Evolutionary conservation across 2,888 invertebrate species (phyloP).

Genomic region (Cephus nigrinus): DNA sequence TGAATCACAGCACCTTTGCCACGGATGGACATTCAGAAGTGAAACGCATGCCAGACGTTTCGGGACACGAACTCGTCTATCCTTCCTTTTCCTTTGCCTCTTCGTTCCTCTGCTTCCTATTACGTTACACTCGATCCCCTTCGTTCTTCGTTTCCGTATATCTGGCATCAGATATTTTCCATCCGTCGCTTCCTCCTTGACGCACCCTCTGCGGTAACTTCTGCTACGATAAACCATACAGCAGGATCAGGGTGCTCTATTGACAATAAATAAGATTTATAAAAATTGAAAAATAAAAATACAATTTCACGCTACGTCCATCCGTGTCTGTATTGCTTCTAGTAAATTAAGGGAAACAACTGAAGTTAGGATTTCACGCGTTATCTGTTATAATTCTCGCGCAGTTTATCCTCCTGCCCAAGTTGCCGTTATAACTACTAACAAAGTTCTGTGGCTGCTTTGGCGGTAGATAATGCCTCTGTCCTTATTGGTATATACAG

Average conservation of each 20-base stretch:
- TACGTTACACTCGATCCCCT: not conserved
- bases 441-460: not conserved
- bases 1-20: constrained; percentile 25
- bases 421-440: not conserved
- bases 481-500: not conserved
- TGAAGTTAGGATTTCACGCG: not conserved
- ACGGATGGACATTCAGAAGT: not conserved
- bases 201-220: not conserved
- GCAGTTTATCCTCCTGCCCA: not conserved
- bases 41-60: not conserved
- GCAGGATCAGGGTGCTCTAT: not conserved
- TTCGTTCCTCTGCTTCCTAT: no score
- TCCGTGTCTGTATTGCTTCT: not conserved
- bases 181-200: not conserved
- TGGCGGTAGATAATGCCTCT: not conserved
- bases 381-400: not conserved
- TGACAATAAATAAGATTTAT: not conserved
- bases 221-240: not conserved
- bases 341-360: not conserved
- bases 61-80: not conserved
- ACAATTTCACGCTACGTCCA: not conserved
- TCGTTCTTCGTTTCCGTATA: not conserved
- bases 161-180: not conserved
- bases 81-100: not conserved
- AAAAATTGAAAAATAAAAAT: not conserved